These are phyloP conservation scores for Mesochorus sp. DNA, from an alignment of 2,888 invertebrate genomes.

Conservation along the genomic window DNA sequence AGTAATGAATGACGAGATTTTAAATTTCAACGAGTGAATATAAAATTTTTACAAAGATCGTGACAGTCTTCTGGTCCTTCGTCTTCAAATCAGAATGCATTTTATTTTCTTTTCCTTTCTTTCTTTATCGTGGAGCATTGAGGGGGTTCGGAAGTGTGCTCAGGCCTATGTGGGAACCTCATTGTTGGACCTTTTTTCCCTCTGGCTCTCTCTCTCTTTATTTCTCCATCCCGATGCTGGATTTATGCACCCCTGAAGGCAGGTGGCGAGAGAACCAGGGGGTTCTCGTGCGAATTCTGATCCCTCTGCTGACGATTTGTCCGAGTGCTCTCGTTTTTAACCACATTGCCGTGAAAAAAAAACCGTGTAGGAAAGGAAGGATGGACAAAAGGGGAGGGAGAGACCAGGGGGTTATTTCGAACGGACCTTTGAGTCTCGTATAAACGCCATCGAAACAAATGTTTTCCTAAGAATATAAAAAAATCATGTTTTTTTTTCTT, in stretches of 20 bases:
- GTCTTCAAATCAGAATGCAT: neutral
- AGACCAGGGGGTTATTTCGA: too few species aligned
- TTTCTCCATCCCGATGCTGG: slow-evolving; percentile 20
- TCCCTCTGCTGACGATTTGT: slow-evolving; percentile 11
- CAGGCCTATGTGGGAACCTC: slow-evolving; percentile 48
- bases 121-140: neutral
- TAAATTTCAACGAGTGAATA: neutral
- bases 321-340: slow-evolving; percentile 14
- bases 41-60: neutral
- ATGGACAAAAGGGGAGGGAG: neutral
- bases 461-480: too few species aligned
- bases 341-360: slow-evolving; percentile 1
- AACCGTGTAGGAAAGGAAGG: neutral
- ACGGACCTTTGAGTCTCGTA: too few species aligned
- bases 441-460: too few species aligned
- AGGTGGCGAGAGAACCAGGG: slow-evolving; percentile 45
- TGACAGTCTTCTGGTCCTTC: neutral
- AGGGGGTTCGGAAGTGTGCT: neutral
- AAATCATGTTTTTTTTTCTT: too few species aligned
- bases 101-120: neutral
- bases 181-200: slow-evolving; percentile 42
- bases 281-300: slow-evolving; percentile 47
- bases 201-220: neutral
- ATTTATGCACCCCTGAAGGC: slow-evolving; percentile 56
- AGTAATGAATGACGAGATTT: neutral